Evolutionary conservation across 2,888 invertebrate species (phyloP).

Genomic region (Drosophila siamana): DNA sequence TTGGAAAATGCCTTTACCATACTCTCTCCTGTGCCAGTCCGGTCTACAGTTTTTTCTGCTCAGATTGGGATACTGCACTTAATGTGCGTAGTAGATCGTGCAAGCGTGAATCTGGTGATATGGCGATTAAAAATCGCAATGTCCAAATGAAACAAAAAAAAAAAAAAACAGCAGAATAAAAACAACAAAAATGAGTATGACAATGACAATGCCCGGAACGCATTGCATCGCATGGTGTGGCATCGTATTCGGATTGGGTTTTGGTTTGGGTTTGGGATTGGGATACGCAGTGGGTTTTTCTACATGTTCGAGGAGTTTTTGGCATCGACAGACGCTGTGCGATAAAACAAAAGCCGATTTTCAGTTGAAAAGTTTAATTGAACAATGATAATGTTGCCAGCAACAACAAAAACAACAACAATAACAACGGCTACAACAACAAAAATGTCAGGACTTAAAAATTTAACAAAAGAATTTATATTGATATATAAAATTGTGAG

Average conservation of each 20-base stretch:
- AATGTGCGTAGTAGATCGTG: constrained; percentile 79
- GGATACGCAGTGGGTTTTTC: constrained; percentile 34
- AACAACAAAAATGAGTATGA: constrained; percentile 29
- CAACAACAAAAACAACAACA: constrained; percentile 21
- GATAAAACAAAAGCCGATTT: constrained; percentile 81
- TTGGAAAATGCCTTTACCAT: constrained; percentile 58
- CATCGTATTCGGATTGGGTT: constrained; percentile 29
- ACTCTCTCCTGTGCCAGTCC: constrained; percentile 30
- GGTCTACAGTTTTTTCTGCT: not conserved
- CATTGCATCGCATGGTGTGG: constrained; percentile 37
- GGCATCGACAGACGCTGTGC: constrained; percentile 65
- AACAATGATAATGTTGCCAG: constrained; percentile 76
- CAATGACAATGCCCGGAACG: constrained; percentile 53
- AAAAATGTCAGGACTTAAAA: constrained; percentile 60
- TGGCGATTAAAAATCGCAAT: constrained; percentile 77
- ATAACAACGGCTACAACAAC: constrained; percentile 21
- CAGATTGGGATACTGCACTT: constrained; percentile 52
- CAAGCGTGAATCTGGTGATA: constrained; percentile 78
- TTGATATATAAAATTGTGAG: constrained; percentile 40
- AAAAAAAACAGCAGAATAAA: constrained; percentile 16
- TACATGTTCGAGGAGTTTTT: constrained; percentile 45
- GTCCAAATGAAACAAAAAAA: constrained; percentile 35
- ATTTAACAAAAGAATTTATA: constrained; percentile 49
- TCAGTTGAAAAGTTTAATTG: constrained; percentile 81
- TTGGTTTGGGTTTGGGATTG: constrained; percentile 15